phyloP scores from a whole-genome alignment of 2,113 vertebrate genomes.

The Nothocercus nigrocapillus region DNA sequence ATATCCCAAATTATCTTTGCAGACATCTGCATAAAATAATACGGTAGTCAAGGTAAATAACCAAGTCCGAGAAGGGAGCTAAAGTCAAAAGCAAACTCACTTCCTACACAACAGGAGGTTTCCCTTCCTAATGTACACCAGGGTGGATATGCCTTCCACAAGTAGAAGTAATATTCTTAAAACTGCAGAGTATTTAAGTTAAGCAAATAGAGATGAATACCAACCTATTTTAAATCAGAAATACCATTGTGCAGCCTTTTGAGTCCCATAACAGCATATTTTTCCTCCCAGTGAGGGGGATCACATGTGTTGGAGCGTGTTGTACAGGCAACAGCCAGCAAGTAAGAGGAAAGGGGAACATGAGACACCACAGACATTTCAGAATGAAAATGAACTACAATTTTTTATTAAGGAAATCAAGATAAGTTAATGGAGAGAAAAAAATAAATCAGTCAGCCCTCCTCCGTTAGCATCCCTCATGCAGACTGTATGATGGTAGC shows the following conservation, averaged over 20 bases:
- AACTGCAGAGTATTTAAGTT: not conserved
- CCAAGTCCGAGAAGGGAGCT: not conserved
- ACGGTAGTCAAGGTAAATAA: not conserved
- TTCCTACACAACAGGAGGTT: slow-evolving; percentile 45
- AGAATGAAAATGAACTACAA: not conserved
- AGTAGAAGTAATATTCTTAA: not conserved
- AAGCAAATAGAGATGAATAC: not conserved
- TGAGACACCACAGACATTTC: not conserved
- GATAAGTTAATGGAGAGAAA: not conserved
- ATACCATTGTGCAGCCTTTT: not conserved
- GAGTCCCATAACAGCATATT: not conserved
- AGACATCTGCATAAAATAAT: fast-evolving
- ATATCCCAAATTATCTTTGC: not conserved
- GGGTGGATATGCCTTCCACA: not conserved
- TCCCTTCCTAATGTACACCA: not conserved
- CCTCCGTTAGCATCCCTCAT: not conserved
- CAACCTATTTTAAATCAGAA: not conserved
- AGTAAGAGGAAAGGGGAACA: not conserved
- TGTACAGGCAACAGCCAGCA: not conserved
- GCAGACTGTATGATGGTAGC: not conserved
- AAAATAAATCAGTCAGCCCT: not conserved
- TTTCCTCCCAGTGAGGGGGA: not conserved
- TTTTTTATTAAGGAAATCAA: not conserved
- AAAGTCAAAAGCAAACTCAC: slow-evolving; percentile 23
- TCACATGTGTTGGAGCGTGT: not conserved